These are phyloP conservation scores for Oplegnathus fasciatus DNA, from an alignment of 2,113 vertebrate species.

Conservation along the genomic window DNA sequence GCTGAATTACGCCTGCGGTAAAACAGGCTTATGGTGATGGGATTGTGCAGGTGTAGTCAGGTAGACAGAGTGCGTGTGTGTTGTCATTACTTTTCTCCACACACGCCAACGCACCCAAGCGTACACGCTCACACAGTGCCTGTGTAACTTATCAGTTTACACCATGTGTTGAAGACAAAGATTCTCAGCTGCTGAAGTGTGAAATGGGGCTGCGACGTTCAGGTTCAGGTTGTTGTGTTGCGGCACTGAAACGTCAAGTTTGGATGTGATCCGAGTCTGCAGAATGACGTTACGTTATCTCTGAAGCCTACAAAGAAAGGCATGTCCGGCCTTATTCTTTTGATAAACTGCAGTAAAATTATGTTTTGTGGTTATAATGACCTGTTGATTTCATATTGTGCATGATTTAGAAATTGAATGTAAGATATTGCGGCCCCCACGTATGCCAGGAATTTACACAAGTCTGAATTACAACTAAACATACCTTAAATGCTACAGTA, in stretches of 20 bases:
- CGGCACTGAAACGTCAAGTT: conserved; percentile 27
- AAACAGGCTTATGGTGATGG: conserved; percentile 35
- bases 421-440: not conserved
- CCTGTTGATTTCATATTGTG: not conserved
- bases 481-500: not conserved
- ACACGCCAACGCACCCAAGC: not conserved
- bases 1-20: conserved; percentile 17
- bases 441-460: not conserved
- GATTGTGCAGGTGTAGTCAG: conserved; percentile 62
- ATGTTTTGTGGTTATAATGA: not conserved
- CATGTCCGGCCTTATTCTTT: not conserved
- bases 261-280: conserved; percentile 26
- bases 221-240: conserved; percentile 40
- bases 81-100: conserved; percentile 31
- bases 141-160: conserved; percentile 43
- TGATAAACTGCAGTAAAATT: not conserved
- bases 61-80: conserved; percentile 36
- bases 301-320: not conserved
- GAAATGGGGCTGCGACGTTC: conserved; percentile 26
- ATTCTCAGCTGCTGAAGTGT: conserved; percentile 64
- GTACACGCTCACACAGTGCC: conserved; percentile 5
- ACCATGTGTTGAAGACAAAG: conserved; percentile 67
- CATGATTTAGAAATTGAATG: not conserved
- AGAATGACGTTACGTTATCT: conserved; percentile 10
- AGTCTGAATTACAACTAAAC: not conserved